A percentile compares a stretch with the other conserved stretches of the same genome.
Evolutionary conservation across 2,888 invertebrate genomes (phyloP).

Genomic region (Eudasyphora cyanicolor): DNA sequence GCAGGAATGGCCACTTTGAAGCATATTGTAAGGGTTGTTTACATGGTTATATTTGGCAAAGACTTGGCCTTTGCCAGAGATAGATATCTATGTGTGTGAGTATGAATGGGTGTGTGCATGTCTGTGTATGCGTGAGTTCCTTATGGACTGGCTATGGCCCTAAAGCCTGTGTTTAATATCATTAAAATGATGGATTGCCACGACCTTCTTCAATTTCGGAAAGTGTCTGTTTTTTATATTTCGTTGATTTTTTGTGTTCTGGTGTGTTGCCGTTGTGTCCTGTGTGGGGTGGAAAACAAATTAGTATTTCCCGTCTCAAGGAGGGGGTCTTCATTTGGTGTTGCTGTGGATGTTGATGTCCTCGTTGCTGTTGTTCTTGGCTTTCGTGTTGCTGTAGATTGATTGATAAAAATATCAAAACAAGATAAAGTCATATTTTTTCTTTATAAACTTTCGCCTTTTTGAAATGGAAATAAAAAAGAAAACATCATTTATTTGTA

Average conservation of each 20-base stretch:
- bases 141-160: constrained; percentile 37
- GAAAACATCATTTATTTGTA: constrained; percentile 57
- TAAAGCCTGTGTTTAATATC: constrained; percentile 61
- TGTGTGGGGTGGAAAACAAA: constrained; percentile 46
- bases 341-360: constrained; percentile 1
- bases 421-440: constrained; percentile 65
- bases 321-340: constrained; percentile 23
- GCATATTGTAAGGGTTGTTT: constrained; percentile 63
- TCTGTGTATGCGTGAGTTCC: not conserved
- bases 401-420: constrained; percentile 65
- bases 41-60: constrained; percentile 61
- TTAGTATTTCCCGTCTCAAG: constrained; percentile 48
- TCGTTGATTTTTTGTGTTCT: constrained; percentile 20
- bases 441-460: constrained; percentile 51
- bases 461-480: constrained; percentile 43
- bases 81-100: constrained; percentile 20
- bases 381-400: constrained; percentile 54
- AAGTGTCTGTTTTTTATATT: constrained; percentile 51
- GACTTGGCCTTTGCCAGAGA: constrained; percentile 49
- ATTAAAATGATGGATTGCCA: constrained; percentile 68
- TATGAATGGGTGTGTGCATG: not conserved
- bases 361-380: constrained; percentile 28
- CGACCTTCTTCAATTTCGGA: constrained; percentile 64
- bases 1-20: constrained; percentile 16
- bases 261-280: constrained; percentile 1